These are phyloP conservation scores for Archaeoteleia sp. DNA, from an alignment of 2,888 invertebrate genomes.

Conservation along the genomic window DNA sequence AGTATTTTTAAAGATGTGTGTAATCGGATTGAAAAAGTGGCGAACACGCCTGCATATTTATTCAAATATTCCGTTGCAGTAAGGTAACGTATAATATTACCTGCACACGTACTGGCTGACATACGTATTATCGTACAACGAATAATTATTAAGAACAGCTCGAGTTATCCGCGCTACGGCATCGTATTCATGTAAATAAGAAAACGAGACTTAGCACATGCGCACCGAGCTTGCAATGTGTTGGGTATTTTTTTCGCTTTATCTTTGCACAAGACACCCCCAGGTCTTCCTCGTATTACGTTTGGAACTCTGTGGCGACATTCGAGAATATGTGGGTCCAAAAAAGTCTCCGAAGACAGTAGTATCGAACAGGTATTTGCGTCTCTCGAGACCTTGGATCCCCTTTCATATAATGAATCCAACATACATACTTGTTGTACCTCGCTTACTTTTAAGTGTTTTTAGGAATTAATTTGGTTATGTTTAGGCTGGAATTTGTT, in stretches of 20 bases:
- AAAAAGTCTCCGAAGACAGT: constrained; percentile 21
- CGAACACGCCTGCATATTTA: too few relatives aligned
- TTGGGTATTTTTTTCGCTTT: constrained; percentile 34
- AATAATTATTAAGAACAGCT: constrained; percentile 22
- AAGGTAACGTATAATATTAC: constrained; percentile 4
- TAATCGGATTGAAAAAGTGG: too few relatives aligned
- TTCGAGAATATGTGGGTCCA: constrained; percentile 47
- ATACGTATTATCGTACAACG: not conserved
- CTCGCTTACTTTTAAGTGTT: too few relatives aligned
- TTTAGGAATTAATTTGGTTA: too few relatives aligned
- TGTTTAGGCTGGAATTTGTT: too few relatives aligned
- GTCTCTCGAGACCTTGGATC: too few relatives aligned
- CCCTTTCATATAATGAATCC: constrained; percentile 32
- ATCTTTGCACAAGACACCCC: constrained; percentile 45
- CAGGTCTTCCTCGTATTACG: constrained; percentile 49
- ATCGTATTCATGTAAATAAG: constrained; percentile 51
- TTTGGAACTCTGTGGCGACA: constrained; percentile 33
- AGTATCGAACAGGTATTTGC: constrained; percentile 31
- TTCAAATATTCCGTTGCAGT: too few relatives aligned
- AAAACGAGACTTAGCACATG: constrained; percentile 46
- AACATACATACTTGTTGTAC: constrained; percentile 21
- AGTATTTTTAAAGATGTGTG: too few relatives aligned
- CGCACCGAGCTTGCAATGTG: constrained; percentile 15
- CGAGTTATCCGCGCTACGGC: constrained; percentile 26
- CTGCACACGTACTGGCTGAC: not conserved